Base-by-base conservation (phyloP, 2,888 invertebrate genomes). In the Nomada fabriciana region DNA sequence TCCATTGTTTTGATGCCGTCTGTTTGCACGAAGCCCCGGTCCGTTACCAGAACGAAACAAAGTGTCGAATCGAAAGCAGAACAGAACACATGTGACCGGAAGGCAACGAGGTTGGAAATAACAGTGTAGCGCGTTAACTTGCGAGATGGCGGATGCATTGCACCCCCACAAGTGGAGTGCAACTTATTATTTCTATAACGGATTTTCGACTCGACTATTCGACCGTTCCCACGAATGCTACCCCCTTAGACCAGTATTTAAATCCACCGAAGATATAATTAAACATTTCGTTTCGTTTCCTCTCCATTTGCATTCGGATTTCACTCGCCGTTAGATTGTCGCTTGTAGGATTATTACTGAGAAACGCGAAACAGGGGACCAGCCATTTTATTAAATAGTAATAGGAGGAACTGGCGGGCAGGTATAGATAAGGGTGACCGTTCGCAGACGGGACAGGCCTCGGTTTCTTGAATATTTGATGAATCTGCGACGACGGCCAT, bases 101-200 rank as follows among this genome's bases (percentile, higher is more conserved):
- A 89, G 82, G 68, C 83, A 87, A 88, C 90, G 90, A 89, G 68
- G 20, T 73, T 80, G 86, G 75, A 89, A 90, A 90, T 90, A 88
- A 90, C 87, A 89, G 76, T 76, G 84, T 82, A 64, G 85, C 55
- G 57, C 77, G 83, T 85, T 80, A 71, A 64, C 64, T 64, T 36
- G 77, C 84, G 74, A 72, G 71, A 69, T 74, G 57, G 76, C 23
- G 74, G 55, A 76, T 75, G 60, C 64, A 76, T 76, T 60, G 72
- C 84, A 81, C 76, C 84, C 83, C 80, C 69, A 13, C 43, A 10
- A 50, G 23, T 57, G 23, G 29, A 1, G 72, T 59, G n/a, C 78
- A 79, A 76, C 70, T 88, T 85, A 84, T 89, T 90, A 88, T 90
- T 88, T 91, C 85, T 80, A 78, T 85, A 89, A 90, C 81, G 82